A percentile compares a stretch with the other conserved stretches of the same genome.
Conservation (phyloP, 2,113 vertebrate species). For the Riparia riparia region DNA sequence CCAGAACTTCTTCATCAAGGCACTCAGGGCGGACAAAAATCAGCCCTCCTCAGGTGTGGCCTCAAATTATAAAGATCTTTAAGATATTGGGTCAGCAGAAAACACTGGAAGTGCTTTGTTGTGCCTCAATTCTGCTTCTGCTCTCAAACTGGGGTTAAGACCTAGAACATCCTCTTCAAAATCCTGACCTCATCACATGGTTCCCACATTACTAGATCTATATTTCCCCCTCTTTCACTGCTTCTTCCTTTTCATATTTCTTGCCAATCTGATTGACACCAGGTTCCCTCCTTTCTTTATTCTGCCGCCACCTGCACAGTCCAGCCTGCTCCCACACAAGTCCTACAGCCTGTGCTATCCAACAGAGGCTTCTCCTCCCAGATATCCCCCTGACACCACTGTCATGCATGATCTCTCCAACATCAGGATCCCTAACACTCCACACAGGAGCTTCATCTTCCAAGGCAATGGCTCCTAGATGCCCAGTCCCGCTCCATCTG, state of each 20-base stretch:
- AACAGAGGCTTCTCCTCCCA: neutral
- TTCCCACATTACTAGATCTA: neutral
- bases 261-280: neutral
- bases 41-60: neutral
- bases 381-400: neutral
- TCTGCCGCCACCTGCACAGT: neutral
- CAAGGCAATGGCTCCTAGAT: neutral
- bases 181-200: neutral
- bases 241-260: neutral
- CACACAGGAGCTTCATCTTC: neutral
- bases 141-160: neutral
- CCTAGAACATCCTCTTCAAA: neutral
- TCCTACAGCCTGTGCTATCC: too few relatives aligned
- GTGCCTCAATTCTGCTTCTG: neutral
- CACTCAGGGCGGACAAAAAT: neutral
- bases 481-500: neutral
- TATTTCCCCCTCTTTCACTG: neutral
- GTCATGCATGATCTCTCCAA: neutral
- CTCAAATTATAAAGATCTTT: neutral
- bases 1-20: neutral
- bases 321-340: neutral
- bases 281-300: neutral
- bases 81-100: neutral
- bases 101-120: neutral
- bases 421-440: neutral